These are phyloP conservation scores for Anabacerthia variegaticeps DNA, from an alignment of 2,797 vertebrate genomes.

Conservation along the genomic window DNA sequence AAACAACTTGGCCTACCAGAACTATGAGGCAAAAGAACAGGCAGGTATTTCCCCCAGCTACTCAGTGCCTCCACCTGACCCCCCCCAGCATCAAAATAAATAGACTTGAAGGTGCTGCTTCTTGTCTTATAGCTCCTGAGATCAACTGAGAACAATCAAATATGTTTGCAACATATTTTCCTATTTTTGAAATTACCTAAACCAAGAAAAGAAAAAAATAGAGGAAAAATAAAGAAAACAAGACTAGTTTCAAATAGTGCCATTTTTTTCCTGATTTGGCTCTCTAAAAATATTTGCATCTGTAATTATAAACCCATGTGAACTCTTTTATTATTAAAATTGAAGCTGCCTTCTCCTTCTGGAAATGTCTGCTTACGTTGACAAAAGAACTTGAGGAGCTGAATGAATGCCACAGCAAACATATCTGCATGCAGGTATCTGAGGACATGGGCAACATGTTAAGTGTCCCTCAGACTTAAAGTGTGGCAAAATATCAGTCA, in stretches of 20 bases:
- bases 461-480: not conserved
- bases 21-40: not conserved
- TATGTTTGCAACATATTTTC: not conserved
- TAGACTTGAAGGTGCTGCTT: not conserved
- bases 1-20: not conserved
- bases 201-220: not conserved
- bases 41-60: not conserved
- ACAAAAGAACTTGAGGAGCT: conserved; percentile 28
- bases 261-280: not conserved
- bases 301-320: not conserved
- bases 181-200: not conserved
- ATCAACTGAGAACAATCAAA: not conserved
- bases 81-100: not conserved
- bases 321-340: not conserved
- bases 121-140: not conserved
- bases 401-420: conserved; percentile 13
- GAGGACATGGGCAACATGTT: not conserved
- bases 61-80: not conserved
- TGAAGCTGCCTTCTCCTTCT: not conserved
- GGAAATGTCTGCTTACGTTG: not conserved
- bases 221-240: not conserved
- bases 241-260: not conserved
- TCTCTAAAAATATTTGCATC: not conserved
- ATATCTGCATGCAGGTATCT: not conserved
- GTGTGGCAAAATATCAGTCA: conserved; percentile 13